A percentile compares a stretch with the other conserved stretches of the same genome.
Evolutionary conservation across 2,888 invertebrate genomes (phyloP).

Genomic region (Lepidocyrtinus sp.): DNA sequence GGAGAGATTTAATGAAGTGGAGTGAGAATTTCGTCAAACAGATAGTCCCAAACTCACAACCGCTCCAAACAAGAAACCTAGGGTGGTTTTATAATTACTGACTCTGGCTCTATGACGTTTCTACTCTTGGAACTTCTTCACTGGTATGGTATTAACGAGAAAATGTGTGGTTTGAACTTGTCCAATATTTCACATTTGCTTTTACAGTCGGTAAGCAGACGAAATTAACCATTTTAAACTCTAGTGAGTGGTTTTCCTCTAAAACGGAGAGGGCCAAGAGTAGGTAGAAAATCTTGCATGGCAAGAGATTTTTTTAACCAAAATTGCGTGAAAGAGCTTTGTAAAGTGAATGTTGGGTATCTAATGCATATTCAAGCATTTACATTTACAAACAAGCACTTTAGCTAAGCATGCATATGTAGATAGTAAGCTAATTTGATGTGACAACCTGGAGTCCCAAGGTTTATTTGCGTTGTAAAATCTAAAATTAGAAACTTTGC

Average conservation of each 20-base stretch:
- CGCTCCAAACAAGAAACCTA: not conserved
- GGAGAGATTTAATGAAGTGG: constrained; percentile 38
- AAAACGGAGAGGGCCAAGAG: not conserved
- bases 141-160: not conserved
- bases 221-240: not conserved
- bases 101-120: constrained; percentile 7
- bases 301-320: not conserved
- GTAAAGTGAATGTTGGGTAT: not conserved
- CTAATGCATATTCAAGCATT: not conserved
- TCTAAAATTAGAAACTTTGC: not conserved
- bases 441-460: not conserved
- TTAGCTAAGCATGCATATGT: not conserved
- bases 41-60: not conserved
- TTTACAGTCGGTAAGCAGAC: not conserved
- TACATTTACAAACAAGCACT: not conserved
- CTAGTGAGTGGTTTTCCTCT: not conserved
- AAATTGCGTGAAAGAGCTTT: not conserved
- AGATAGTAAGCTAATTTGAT: not conserved
- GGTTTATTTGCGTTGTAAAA: not conserved
- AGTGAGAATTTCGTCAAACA: constrained; percentile 32
- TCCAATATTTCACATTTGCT: not conserved
- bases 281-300: not conserved
- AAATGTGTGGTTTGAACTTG: not conserved
- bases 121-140: too few species aligned
- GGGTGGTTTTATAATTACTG: too few species aligned